Evolutionary conservation across 2,888 invertebrate species (phyloP), one percentile per base, ranked within the genome.

Genomic region (Dendrolimus pini): DNA sequence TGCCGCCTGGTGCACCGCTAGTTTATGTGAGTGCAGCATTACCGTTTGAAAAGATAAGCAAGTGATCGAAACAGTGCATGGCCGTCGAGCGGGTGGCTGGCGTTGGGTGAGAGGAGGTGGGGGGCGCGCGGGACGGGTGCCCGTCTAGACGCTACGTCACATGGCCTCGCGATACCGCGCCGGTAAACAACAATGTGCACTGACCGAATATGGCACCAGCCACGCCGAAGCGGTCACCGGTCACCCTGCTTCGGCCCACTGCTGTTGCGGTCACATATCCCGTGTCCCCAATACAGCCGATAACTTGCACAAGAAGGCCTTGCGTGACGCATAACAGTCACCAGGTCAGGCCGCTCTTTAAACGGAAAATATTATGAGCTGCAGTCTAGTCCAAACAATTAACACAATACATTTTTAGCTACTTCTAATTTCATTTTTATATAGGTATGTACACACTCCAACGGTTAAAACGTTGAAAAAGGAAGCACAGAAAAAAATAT

Each of bases 161-260:
- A 81, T 92, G 92, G 91, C 92, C 92, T 85, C 92, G 91, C 87
- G 91, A 90, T 91, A 91, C 84, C 85, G 91, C 91, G 89, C 88
- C 88, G 87, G 88, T 89, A 89, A 89, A 89, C 89, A 89, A 89
- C 87, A 83, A 81, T 89, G 89, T 89, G 86, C 88, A 88, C 85
- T 89, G 89, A 88, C 89, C 89, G 89, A 88, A 89, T 88, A 89
- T 85, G 88, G 89, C 85, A 88, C 83, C 82, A 83, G 78, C 75
- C 75, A 75, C 78, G 76, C 74, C 74, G 71, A 61, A 64, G 69
- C 74, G 72, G 72, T 72, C 70, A 76, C 74, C 78, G 75, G 82
- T 76, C 83, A 79, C 80, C 77, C 74, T 70, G 75, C 72, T 61
- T 58, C 70, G 74, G 73, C 74, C 73, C 69, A 72, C 69, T 69